These are phyloP conservation scores for Scleropages formosus DNA, from an alignment of 2,797 vertebrate genomes.

Conservation along the genomic window DNA sequence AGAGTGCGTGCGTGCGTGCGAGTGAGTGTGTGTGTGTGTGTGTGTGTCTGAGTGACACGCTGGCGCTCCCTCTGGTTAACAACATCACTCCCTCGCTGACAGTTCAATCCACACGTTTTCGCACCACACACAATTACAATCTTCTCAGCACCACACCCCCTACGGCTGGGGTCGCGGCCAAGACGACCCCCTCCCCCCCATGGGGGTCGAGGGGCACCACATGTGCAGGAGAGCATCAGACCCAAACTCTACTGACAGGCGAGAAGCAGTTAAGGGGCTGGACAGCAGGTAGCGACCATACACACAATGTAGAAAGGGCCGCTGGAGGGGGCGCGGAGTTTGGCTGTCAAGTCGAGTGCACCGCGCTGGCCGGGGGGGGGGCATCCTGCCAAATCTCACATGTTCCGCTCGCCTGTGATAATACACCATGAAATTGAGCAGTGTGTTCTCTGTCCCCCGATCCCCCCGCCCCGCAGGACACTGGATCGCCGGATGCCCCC, in stretches of 20 bases:
- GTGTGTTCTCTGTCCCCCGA: background rate
- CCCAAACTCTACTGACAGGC: too few relatives aligned
- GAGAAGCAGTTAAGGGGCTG: background rate
- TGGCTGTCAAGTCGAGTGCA: background rate
- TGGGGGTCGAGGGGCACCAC: too few relatives aligned
- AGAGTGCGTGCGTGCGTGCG: constrained; percentile 1
- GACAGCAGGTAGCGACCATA: background rate
- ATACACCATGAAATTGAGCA: constrained; percentile 3
- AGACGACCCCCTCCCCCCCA: too few relatives aligned
- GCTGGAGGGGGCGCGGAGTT: background rate
- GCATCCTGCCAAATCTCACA: background rate
- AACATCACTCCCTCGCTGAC: too few relatives aligned
- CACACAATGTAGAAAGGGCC: background rate
- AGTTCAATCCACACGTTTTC: too few relatives aligned
- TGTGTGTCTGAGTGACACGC: background rate
- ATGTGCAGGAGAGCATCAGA: too few relatives aligned
- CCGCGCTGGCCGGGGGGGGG: background rate
- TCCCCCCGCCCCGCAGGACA: background rate
- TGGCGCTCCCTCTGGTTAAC: too few relatives aligned
- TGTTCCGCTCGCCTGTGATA: background rate
- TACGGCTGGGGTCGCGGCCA: too few relatives aligned
- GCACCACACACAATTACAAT: too few relatives aligned
- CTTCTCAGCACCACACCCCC: too few relatives aligned
- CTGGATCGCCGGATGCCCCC: background rate
- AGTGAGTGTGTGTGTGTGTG: constrained; percentile 12